Evolutionary conservation across 2,888 invertebrate species (phyloP).

Genomic region (Tachina lurida): DNA sequence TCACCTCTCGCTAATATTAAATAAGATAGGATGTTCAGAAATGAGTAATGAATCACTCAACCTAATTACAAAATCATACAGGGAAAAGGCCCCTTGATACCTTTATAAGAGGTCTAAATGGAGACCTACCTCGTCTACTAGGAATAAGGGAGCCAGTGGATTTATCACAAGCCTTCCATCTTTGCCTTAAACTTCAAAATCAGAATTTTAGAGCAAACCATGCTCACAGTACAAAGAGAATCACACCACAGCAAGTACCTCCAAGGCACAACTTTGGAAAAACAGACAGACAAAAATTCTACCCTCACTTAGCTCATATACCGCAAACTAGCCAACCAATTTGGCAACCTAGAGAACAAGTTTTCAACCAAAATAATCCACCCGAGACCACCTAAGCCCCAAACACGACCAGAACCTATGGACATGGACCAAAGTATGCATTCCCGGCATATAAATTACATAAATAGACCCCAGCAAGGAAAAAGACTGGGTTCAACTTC

Average conservation of each 20-base stretch:
- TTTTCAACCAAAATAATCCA: no score
- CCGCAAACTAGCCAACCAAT: constrained; percentile 6
- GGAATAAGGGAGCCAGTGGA: no score
- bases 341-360: constrained; percentile 4
- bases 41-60: not conserved
- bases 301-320: constrained; percentile 1
- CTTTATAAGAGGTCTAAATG: constrained; percentile 27
- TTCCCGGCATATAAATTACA: constrained; percentile 19
- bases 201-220: no score
- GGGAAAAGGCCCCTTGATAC: constrained; percentile 26
- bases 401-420: constrained; percentile 18
- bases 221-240: no score
- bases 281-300: not conserved
- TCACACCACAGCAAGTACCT: not conserved
- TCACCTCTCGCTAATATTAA: constrained; percentile 28
- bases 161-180: no score
- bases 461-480: no score
- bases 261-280: not conserved
- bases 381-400: no score
- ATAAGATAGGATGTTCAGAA: not conserved
- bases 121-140: not conserved
- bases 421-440: constrained; percentile 15
- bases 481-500: constrained; percentile 26
- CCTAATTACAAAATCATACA: not conserved
- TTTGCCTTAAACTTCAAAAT: no score